Evolutionary conservation across 2,888 invertebrate genomes (phyloP), one percentile per base, ranked within the genome.

Genomic region (Caenorhabditis becei): DNA sequence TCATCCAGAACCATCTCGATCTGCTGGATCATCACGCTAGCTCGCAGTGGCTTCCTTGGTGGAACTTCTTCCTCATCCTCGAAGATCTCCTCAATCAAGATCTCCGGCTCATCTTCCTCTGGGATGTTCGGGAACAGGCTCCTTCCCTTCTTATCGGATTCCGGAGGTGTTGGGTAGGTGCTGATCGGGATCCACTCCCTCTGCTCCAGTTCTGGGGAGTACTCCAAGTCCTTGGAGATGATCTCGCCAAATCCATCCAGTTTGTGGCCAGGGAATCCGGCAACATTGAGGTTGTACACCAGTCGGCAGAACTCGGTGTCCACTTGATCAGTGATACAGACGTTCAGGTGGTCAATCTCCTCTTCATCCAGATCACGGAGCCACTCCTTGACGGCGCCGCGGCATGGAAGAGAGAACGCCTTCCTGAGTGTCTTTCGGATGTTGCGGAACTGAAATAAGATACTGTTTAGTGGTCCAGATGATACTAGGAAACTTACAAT

Each of bases 321-420:
- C 0, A 81, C 59, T 72, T 77, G 69, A 28, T 81, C 81, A 1
- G 65, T 26, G 20, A 77, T 72, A 2, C 77, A 14, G 20, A 81
- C 62, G 47, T 77, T 81, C n/a, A 77, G n/a, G 14, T 61, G 58
- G 26, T 23, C 24, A 0, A 41, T 23, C 35, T 80, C 75, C 23
- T 70, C 65, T 18, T 70, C 24, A 24, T 44, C 20, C 8, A 70
- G 28, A 14, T 56, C 28, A 37, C 54, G 32, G 16, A 80, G 5
- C 70, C 75, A 75, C 7, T 65, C n/a, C 20, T 75, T 59, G n/a
- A 66, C 26, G 7, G 66, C 16, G 1, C 18, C 23, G 4, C 75
- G 53, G 44, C 59, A 51, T 28, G 67, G 54, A 1, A 75, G 11
- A 5, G 75, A 75, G 26, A 54, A 72, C n/a, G n/a, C 18, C 10